Base-by-base conservation (phyloP, 1,140 invertebrate species). In the Latrodectus geometricus region DNA sequence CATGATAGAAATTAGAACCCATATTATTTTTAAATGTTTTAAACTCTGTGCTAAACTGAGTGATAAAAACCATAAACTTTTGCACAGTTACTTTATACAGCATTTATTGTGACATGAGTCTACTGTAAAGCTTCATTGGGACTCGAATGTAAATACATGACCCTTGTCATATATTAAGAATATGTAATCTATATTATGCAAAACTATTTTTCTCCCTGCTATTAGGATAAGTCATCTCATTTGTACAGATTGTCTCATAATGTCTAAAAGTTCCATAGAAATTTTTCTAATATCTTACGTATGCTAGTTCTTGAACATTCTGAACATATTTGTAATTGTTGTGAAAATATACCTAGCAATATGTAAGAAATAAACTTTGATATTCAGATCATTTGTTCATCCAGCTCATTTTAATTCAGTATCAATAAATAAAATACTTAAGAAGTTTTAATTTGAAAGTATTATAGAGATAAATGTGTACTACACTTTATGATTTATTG, bases 1-100 rank as follows among this genome's bases (percentile, higher is more conserved):
- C 86, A 72, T 87, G 86, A 87, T 87, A 86, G 68, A 17, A 17
- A 23, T 15, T 54, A 72, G 65, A 74, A 72, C 56, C n/a, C 48
- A 70, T 84, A 82, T 17, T 21, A 66, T 75, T 75, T 83, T 75
- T 68, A 84, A 75, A 35, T 66, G 54, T 84, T 83, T 84, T 68
- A 78, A 84, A 76, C 70, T 61, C 35, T 84, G 82, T 84, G 52
- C 65, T 69, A 23, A 21, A 69, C 61, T 77, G 54, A 61, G 56
- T 70, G 68, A 54, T 50, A 72, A 70, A 48, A 69, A 68, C 66
- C 48, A 50, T 72, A 35, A 77, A 14, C 48, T 61, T 74, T 68
- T 74, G 72, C 69, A 83, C 50, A 81, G 35, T 68, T 48, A 70
- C 56, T 78, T 70, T 80, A 70, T 69, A 73, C 23, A 83, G 61